Conservation (phyloP, 1,140 invertebrate genomes). For the Plodia interpunctella region DNA sequence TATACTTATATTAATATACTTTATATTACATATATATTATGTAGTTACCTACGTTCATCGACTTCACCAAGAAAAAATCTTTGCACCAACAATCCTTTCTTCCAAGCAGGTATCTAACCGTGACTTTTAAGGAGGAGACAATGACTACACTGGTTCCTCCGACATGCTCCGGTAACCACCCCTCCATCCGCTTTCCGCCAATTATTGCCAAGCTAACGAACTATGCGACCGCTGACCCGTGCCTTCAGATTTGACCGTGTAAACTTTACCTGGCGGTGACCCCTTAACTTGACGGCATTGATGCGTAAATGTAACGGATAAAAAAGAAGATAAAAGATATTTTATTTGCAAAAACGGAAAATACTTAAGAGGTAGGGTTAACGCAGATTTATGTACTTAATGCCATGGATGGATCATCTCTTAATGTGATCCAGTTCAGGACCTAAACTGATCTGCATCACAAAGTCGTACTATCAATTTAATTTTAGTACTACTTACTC, state of each 20-base stretch:
- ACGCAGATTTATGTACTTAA: too few relatives aligned
- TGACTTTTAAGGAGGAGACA: constrained; percentile 1
- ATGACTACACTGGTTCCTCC: constrained; percentile 19
- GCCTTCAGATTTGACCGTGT: constrained; percentile 14
- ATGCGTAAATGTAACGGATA: neutral
- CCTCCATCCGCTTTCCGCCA: constrained; percentile 47
- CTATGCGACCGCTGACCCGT: constrained; percentile 47
- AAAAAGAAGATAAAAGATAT: too few relatives aligned
- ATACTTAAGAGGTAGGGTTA: too few relatives aligned
- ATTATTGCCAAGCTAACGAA: constrained; percentile 48
- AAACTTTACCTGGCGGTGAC: neutral
- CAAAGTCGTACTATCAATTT: too few relatives aligned
- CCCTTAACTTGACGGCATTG: neutral
- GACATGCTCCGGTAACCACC: constrained; percentile 54
- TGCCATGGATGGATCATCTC: too few relatives aligned
- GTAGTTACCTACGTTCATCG: too few relatives aligned
- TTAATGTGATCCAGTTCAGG: too few relatives aligned
- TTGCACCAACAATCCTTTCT: neutral
- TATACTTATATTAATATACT: too few relatives aligned
- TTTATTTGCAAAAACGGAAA: too few relatives aligned
- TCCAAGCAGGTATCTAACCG: neutral
- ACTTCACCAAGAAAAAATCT: neutral
- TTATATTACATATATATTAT: too few relatives aligned
- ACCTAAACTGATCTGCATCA: too few relatives aligned
- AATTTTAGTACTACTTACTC: too few relatives aligned